phyloP scores from a whole-genome alignment of 2,797 vertebrate species.

The Neoniphon sammara region DNA sequence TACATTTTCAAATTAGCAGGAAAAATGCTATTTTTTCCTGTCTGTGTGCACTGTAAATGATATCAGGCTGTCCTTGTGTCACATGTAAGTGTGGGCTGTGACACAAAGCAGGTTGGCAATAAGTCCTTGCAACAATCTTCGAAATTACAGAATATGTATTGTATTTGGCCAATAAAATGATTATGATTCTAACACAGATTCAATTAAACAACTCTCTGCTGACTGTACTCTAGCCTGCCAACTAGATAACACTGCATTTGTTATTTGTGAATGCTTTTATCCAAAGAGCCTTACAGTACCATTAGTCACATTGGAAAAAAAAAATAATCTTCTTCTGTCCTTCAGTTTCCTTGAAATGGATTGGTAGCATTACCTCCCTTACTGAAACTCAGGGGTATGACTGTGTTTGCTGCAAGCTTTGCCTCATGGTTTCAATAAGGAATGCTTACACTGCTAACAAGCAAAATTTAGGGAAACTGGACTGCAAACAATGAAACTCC shows the following conservation, averaged over 20 bases:
- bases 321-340: slow-evolving; percentile 21
- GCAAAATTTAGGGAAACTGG: not conserved
- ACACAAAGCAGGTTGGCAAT: not conserved
- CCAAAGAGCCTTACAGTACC: slow-evolving; percentile 50
- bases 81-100: not conserved
- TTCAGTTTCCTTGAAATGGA: slow-evolving; percentile 37
- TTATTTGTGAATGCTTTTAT: slow-evolving; percentile 46
- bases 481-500: not conserved
- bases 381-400: slow-evolving; percentile 32
- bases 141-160: no score
- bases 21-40: no score
- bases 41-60: not conserved
- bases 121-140: not conserved
- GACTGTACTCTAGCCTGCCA: not conserved
- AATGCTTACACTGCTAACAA: slow-evolving; percentile 7
- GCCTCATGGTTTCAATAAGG: not conserved
- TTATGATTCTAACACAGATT: no score
- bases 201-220: not conserved
- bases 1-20: no score
- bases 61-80: not conserved
- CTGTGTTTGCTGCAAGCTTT: slow-evolving; percentile 10
- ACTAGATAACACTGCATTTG: slow-evolving; percentile 25
- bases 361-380: slow-evolving; percentile 10
- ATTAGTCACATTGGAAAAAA: slow-evolving; percentile 40
- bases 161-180: no score